Evolutionary conservation across 2,113 vertebrate species (phyloP), one percentile per base, ranked within the genome.

Genomic region (Larimichthys crocea): DNA sequence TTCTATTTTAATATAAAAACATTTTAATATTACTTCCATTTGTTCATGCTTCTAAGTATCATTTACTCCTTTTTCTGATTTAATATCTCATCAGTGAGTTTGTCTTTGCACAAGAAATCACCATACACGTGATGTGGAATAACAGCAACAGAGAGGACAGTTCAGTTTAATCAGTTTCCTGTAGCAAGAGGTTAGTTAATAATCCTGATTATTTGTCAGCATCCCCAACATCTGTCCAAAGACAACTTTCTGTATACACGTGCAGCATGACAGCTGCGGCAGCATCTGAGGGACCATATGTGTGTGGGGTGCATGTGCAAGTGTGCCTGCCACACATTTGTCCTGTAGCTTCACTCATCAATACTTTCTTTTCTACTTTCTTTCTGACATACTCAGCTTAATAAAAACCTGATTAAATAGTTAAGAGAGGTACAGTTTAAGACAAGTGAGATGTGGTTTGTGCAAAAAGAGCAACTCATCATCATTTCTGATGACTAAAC

Each of bases 201-300:
- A 84, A 85, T 86, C 89, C 83, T 67, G 76, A 76, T 78, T 40
- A 60, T 68, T 79, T 19, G 49, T 84, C 64, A 81, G 67, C 77
- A 76, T 49, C 62, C 17, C 29, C 56, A 82, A 69, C 84, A 91
- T 92, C 85, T 91, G 89, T 62, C 67, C 4, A 64, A 67, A 31
- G 66, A 3, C 17, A 50, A 46, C 24, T 40, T 26, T 65, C 40
- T 64, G 48, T 35, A 53, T 77, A 20, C 35, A 46, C 4, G 9
- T 89, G 82, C 12, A 72, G 52, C 46, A 35, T 69, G 62, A 60
- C 87, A 85, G 78, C 84, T 89, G 68, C 72, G 66, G 86, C 70
- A 79, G 57, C 79, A 71, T 86, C 78, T 80, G 66, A 84, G 31
- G 19, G 10, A 61, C 62, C 70, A 76, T 82, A 76, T 87, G 74